Conservation (phyloP, 2,113 vertebrate species). For the Cyprinodon brontotheroides region DNA sequence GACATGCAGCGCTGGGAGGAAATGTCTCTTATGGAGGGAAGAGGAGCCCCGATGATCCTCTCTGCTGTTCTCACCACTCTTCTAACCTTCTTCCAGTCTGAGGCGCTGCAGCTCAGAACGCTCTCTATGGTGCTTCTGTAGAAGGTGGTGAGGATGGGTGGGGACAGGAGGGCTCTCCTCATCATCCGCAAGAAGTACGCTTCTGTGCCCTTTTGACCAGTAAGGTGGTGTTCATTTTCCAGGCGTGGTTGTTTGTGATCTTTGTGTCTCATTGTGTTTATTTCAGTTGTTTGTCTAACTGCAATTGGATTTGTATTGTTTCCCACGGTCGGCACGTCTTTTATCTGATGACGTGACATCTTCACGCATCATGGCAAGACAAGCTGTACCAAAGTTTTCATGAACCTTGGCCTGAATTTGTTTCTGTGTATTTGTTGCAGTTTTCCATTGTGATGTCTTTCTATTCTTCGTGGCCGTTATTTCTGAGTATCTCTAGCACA, state of each 20-base stretch:
- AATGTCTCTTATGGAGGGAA: too few relatives aligned
- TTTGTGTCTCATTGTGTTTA: background rate
- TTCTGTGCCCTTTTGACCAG: too few relatives aligned
- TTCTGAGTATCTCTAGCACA: background rate
- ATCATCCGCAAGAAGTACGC: too few relatives aligned
- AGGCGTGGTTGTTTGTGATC: background rate
- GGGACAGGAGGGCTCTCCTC: too few relatives aligned
- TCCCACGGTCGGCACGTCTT: conserved; percentile 14
- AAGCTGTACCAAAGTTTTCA: background rate
- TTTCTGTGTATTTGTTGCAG: background rate
- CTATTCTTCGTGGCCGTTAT: background rate
- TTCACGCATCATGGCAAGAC: conserved; percentile 1
- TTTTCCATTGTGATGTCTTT: background rate
- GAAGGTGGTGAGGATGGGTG: too few relatives aligned
- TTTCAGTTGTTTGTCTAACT: background rate
- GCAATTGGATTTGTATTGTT: background rate
- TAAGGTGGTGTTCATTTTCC: too few relatives aligned
- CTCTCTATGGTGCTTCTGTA: too few relatives aligned
- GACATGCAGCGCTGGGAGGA: too few relatives aligned
- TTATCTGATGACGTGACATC: background rate
- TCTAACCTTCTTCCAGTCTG: too few relatives aligned
- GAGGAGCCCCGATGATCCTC: too few relatives aligned
- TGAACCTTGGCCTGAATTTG: background rate
- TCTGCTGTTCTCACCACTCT: too few relatives aligned
- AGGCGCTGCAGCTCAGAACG: too few relatives aligned